Conservation (phyloP, 2,113 vertebrate species). For the Lanius collurio region DNA sequence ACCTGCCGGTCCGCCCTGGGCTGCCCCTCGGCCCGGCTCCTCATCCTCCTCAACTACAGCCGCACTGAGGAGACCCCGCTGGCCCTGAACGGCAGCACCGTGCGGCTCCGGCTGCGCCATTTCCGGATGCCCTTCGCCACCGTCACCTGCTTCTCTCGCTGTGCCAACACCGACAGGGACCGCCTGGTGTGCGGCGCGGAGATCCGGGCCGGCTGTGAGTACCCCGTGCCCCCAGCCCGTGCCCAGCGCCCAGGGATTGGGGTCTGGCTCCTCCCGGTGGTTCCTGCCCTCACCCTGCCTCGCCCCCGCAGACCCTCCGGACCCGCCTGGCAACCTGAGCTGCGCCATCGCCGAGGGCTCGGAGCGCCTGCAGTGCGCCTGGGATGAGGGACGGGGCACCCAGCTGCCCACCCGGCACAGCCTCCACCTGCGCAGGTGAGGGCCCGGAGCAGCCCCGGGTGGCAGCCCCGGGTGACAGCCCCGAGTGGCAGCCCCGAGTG, state of each 20-base stretch:
- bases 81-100: conserved; percentile 42
- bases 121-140: neutral
- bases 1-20: conserved; percentile 38
- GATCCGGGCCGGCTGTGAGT: conserved; percentile 75
- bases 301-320: conserved; percentile 66
- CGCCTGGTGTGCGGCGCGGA: conserved; percentile 59
- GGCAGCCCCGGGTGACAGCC: neutral
- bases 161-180: rapidly evolving
- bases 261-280: too few relatives aligned
- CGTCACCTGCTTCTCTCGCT: conserved; percentile 32
- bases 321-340: conserved; percentile 60
- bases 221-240: rapidly evolving
- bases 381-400: conserved; percentile 46
- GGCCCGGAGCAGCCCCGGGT: rapidly evolving
- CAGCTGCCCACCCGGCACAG: conserved; percentile 47
- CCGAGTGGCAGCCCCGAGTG: neutral
- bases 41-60: conserved; percentile 55
- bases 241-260: rapidly evolving
- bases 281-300: neutral
- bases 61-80: rapidly evolving
- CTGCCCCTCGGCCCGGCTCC: conserved; percentile 1
- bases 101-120: neutral
- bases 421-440: conserved; percentile 69
- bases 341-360: conserved; percentile 67
- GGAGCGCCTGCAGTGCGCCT: conserved; percentile 53